Base-by-base conservation (phyloP, 1,140 invertebrate genomes). In the Formica selysi region DNA sequence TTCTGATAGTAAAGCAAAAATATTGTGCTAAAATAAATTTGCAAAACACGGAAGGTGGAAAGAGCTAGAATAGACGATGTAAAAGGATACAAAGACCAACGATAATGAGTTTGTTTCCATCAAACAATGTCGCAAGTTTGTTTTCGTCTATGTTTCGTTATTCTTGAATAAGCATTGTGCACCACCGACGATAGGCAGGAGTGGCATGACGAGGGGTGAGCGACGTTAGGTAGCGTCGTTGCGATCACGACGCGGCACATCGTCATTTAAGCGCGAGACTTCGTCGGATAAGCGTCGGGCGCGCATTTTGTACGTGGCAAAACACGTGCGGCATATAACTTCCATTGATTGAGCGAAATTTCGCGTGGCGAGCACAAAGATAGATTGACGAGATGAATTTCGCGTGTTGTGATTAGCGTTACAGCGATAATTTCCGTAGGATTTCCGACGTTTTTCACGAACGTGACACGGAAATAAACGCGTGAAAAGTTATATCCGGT, bases 191-290 rank as follows among this genome's bases (percentile, higher is more conserved):
- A 73, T 73, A 54, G 67, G 10, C 36, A 71, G 41, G 54, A 54
- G 19, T 62, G 29, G 68, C n/a, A 83, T 3, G n/a, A 26, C 38
- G 67, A 62, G 54, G 48, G 79, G 79, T 83, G 79, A 68, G 68
- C 32, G 64, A 29, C 54, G 79, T 79, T 81, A 81, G 65, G 51
- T 22, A 81, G 78, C 41, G 38, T 73, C 19, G n/a, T 67, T 26
- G 67, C 29, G 62, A 32, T 67, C 38, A 38, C 79, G 11, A 68
- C 13, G 54, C 79, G 79, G 68, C 19, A 41, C 76, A 32, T 57
- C 76, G 79, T 83, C 79, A 83, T 83, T 83, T 73, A 74, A 83
- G 51, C 68, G 79, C 36, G 79, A 61, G 79, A 74, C 79, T 41
- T 38, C 68, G 79, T 83, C 54, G 67, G 38, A 83, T 36, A 44